Evolutionary conservation across 2,113 vertebrate species (phyloP).

Genomic region (Mohoua ochrocephala): DNA sequence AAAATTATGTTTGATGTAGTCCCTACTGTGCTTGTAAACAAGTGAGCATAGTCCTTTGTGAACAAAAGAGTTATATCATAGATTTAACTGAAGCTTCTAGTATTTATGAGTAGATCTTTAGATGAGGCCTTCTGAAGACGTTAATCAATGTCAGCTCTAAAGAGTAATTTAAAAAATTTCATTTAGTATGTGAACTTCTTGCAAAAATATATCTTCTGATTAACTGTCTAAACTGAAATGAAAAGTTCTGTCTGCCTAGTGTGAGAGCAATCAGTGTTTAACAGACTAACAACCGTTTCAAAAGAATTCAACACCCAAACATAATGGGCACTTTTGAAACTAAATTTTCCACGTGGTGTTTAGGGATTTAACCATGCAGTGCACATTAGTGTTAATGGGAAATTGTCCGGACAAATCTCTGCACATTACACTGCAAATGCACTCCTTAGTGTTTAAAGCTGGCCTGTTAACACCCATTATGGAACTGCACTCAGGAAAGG

Average conservation of each 20-base stretch:
- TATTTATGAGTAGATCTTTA: slow-evolving; percentile 7
- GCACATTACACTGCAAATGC: background rate
- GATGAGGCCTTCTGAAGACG: background rate
- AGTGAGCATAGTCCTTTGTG: background rate
- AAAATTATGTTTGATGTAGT: background rate
- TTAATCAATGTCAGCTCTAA: slow-evolving; percentile 31
- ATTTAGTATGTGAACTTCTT: slow-evolving; percentile 40
- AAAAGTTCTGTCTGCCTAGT: slow-evolving; percentile 44
- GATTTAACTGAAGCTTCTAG: background rate
- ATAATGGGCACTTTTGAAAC: background rate
- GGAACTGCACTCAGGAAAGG: background rate
- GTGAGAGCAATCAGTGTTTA: slow-evolving; percentile 41
- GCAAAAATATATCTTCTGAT: slow-evolving; percentile 34
- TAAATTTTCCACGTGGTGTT: slow-evolving; percentile 9
- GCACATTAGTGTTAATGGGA: slow-evolving; percentile 1
- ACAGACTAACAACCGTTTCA: slow-evolving; percentile 39
- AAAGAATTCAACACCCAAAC: background rate
- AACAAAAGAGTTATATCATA: background rate
- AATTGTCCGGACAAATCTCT: slow-evolving; percentile 24
- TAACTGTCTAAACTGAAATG: slow-evolving; percentile 45
- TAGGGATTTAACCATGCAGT: slow-evolving; percentile 18
- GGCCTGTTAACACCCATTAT: slow-evolving; percentile 41
- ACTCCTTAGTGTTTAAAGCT: slow-evolving; percentile 30
- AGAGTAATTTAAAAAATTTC: background rate
- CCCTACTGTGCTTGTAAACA: background rate